Base-by-base conservation (phyloP, 35 echinoderm and acorn worm species). In the Apostichopus californicus region DNA sequence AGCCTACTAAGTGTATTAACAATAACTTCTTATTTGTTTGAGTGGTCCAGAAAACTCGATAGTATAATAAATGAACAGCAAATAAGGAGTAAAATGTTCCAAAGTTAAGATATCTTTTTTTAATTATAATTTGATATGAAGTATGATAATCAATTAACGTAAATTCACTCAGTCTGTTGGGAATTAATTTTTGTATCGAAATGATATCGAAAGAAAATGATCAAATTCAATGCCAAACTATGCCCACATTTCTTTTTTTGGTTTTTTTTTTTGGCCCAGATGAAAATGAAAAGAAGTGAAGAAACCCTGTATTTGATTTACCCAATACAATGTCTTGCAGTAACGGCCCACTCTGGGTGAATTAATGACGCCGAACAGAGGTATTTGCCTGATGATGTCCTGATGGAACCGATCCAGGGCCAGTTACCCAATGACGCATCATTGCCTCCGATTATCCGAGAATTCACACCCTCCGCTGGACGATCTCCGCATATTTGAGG, bases 371-470 rank as follows among this genome's bases (percentile, higher is more conserved):
- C 94, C 5, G 92, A 81, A 83, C 94, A 95, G 52, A 89, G 73
- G 28, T 95, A 91, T 55, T 71, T 55, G 23, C 78, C 88, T 6
- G 24, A 5, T 15, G 53, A 52, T 9, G 22, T 5, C 71, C 55
- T 78, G 11, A 95, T 59, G 25, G 94, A 95, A 5, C 83, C 94
- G 25, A 95, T 92, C 94, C 94, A 95, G 3, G 94, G 94, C 94
- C 94, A 93, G 34, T 57, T 73, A 55, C 90, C 91, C 15, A 59
- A 11, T 4, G 54, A 9, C 13, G 94, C 83, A 54, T 87, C 73
- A 5, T 22, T 59, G 17, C 94, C 94, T 22, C 94, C 94, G 13
- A 95, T 83, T 65, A 95, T 79, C 17, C 93, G 80, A 65, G 86
- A 12, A n/a, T 22, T 72, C 21, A 71, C 23, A 10, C 86, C 86